Evolutionary conservation across 2,888 invertebrate species (phyloP), one percentile per base, ranked within the genome.

Genomic region (Dermolepida albohirtum): DNA sequence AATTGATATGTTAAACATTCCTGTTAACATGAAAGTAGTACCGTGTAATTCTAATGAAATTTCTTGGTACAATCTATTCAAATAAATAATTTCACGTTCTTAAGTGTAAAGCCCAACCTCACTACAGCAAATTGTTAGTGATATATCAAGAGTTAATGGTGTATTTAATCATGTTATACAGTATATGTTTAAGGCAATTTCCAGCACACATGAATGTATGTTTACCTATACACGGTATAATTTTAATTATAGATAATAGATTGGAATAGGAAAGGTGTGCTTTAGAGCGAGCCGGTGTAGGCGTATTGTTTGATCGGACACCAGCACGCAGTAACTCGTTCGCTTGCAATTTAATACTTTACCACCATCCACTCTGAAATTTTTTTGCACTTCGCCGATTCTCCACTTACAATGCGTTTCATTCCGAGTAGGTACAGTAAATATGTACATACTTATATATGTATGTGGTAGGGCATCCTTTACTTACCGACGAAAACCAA

Each of bases 171-270:
- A 59, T 59, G 59, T 59, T 59, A 14, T 29, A 34, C 41, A 59
- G 59, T 59, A 43, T 59, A 59, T 59, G 34, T 59, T 59, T 59
- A 59, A 59, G 59, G 59, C 59, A 59, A 47, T 59, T 29, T 47
- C 59, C 59, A 59, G 47, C 29, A 59, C 59, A 59, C 29, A 47
- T 47, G 14, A 47, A 44, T 44, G 29, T 59, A 29, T 44, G 59
- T 59, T 59, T 59, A 47, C 59, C 59, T 59, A 59, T 59, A 47
- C 59, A 44, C 59, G 59, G 59, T 59, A 59, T 59, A 59, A 59
- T 59, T 59, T 59, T 59, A 59, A 59, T 59, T 59, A 59, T 59
- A 59, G 59, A 59, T 59, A 59, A 59, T 59, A 59, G 59, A 59
- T 59, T 59, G 59, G 59, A 34, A 47, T 59, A 47, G 59, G 47